Conservation (phyloP, 2,113 vertebrate genomes). For the Puma concolor region DNA sequence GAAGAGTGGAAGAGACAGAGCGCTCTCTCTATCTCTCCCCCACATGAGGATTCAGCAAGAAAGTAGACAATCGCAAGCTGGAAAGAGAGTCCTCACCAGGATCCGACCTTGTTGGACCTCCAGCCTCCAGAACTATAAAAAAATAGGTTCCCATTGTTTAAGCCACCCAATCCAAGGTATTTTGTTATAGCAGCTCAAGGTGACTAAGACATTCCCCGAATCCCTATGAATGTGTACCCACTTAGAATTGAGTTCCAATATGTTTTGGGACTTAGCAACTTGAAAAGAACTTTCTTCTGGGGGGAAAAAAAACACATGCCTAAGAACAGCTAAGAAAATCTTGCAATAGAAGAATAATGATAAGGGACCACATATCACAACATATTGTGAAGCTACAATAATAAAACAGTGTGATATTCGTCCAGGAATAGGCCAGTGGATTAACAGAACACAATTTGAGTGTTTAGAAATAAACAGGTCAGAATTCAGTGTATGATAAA, state of each 20-base stretch:
- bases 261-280: not conserved
- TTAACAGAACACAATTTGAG: not conserved
- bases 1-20: not conserved
- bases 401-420: not conserved
- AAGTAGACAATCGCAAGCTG: not conserved
- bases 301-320: not conserved
- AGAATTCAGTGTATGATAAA: conserved; percentile 17
- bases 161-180: not conserved
- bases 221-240: not conserved
- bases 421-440: not conserved
- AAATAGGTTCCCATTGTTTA: not conserved
- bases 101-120: not conserved
- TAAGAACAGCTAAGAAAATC: not conserved
- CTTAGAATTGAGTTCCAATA: not conserved
- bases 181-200: not conserved
- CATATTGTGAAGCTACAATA: not conserved
- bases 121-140: not conserved
- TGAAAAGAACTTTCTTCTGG: not conserved
- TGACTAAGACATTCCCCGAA: not conserved
- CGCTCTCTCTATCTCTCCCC: not conserved
- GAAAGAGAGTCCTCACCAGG: not conserved
- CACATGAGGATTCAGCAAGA: not conserved
- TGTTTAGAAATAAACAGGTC: not conserved
- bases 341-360: not conserved
- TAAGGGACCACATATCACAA: not conserved